Evolutionary conservation across 2,888 invertebrate species (phyloP).

Genomic region (Drosophila siamana): DNA sequence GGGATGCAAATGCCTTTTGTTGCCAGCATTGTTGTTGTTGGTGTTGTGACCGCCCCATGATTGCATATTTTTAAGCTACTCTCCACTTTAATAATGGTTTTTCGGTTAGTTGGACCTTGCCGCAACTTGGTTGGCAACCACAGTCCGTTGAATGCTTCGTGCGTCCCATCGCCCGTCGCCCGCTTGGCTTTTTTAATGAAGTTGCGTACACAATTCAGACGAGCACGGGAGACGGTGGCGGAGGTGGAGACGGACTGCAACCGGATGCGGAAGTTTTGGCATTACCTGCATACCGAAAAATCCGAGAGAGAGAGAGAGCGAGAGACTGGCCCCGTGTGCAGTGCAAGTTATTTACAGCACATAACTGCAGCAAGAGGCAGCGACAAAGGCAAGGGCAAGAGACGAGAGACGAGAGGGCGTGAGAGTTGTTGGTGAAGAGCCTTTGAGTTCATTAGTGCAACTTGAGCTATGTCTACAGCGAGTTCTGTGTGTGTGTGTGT

Average conservation of each 20-base stretch:
- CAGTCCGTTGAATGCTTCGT: conserved; percentile 38
- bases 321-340: conserved; percentile 29
- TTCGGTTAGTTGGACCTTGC: conserved; percentile 60
- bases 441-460: conserved; percentile 68
- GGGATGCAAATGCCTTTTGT: conserved; percentile 31
- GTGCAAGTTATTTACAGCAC: conserved; percentile 65
- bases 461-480: conserved; percentile 38
- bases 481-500: neutral
- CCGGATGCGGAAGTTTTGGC: conserved; percentile 62
- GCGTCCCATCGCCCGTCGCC: neutral
- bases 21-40: conserved; percentile 24
- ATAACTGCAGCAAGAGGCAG: conserved; percentile 30
- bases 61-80: conserved; percentile 75
- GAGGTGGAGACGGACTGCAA: conserved; percentile 4
- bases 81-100: conserved; percentile 75
- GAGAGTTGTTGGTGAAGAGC: conserved; percentile 8
- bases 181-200: conserved; percentile 61
- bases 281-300: conserved; percentile 63
- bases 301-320: too few relatives aligned
- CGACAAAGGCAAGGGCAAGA: too few relatives aligned
- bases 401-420: too few relatives aligned
- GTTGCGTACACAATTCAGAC: conserved; percentile 54
- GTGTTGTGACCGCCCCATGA: conserved; percentile 59
- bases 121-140: conserved; percentile 56
- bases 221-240: neutral